Percentiles rank a stretch among this genome's conserved stretches.
Conservation (phyloP, 1,140 invertebrate genomes). For the Drosophila pseudoananassae region DNA sequence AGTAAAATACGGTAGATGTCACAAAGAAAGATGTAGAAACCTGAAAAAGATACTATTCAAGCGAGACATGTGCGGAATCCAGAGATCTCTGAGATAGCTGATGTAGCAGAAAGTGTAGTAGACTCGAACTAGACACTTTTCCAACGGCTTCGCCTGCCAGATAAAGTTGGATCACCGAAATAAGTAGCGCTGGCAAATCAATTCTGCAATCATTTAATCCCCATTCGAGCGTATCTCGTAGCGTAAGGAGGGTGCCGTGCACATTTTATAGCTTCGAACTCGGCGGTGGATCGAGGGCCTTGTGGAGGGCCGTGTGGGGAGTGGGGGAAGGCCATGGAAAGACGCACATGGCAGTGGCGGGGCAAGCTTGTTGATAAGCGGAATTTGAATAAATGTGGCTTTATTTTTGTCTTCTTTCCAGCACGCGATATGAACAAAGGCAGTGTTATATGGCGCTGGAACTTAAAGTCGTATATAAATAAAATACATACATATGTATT, state of each 20-base stretch:
- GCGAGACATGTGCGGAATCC: background rate
- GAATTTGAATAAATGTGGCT: conserved; percentile 63
- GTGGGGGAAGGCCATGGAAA: conserved; percentile 19
- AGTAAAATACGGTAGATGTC: background rate
- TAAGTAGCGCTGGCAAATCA: conserved; percentile 39
- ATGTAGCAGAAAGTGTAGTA: conserved; percentile 2
- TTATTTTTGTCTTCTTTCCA: conserved; percentile 18
- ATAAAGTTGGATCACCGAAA: conserved; percentile 13
- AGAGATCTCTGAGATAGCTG: conserved; percentile 3
- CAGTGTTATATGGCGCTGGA: conserved; percentile 21
- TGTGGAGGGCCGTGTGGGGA: conserved; percentile 6
- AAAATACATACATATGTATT: conserved; percentile 10
- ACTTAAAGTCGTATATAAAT: conserved; percentile 8
- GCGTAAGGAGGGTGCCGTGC: conserved; percentile 43
- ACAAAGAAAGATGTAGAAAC: background rate
- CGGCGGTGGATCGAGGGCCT: conserved; percentile 6
- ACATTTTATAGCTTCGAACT: conserved; percentile 61
- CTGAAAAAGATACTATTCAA: background rate
- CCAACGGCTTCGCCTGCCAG: background rate
- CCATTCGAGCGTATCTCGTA: conserved; percentile 26
- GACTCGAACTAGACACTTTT: background rate
- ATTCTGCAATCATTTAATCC: conserved; percentile 49
- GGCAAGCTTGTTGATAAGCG: conserved; percentile 72
- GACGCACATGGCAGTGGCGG: conserved; percentile 33
- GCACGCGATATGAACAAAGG: conserved; percentile 68